Percentiles rank a stretch among this genome's conserved stretches.
Evolutionary conservation across 2,113 vertebrate species (phyloP).

Genomic region (Lepisosteus osseus): DNA sequence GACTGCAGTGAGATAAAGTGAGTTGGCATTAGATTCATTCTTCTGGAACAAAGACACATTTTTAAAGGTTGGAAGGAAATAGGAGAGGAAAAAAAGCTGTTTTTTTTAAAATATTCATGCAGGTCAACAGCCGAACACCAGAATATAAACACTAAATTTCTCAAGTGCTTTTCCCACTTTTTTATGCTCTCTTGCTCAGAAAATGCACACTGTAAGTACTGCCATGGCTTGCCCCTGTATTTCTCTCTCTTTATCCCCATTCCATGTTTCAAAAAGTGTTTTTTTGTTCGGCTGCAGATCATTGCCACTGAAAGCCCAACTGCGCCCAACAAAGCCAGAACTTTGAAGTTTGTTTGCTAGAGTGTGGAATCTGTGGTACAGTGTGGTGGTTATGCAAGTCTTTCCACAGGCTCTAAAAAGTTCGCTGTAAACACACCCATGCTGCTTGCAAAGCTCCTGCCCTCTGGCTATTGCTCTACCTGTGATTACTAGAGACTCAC

Average conservation of each 20-base stretch:
- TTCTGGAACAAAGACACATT: background rate
- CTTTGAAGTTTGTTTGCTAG: background rate
- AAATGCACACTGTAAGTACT: background rate
- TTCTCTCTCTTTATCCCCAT: background rate
- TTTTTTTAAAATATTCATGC: no score
- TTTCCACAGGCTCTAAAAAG: background rate
- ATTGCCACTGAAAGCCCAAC: background rate
- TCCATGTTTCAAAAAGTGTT: background rate
- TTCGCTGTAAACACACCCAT: background rate
- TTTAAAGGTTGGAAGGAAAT: background rate
- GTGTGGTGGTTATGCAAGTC: background rate
- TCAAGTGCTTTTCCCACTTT: no score
- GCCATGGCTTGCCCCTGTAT: background rate
- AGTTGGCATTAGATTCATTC: background rate
- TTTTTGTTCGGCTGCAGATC: background rate
- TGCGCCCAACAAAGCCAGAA: background rate
- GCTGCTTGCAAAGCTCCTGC: no score
- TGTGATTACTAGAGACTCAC: background rate
- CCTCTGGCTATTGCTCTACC: background rate
- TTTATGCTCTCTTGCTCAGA: background rate
- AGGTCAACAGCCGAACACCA: no score
- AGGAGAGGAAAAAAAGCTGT: no score
- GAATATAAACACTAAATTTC: no score
- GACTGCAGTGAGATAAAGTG: background rate
- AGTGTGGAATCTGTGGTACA: background rate